Conservation (phyloP, 2,113 vertebrate species). For the Corydoras maculifer region DNA sequence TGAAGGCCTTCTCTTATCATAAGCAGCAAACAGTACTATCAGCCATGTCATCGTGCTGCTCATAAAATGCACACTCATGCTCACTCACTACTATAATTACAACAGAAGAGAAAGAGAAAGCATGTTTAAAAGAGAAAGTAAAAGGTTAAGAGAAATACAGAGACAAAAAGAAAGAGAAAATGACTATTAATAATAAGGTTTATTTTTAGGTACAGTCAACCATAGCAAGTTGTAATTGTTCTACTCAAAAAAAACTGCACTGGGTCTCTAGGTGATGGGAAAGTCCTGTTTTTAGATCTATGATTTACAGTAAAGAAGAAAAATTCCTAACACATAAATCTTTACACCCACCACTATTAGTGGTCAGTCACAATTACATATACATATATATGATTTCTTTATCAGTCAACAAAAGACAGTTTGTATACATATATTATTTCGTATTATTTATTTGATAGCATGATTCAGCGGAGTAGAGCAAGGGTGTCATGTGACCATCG, state of each 20-base stretch:
- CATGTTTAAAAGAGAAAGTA: constrained; percentile 8
- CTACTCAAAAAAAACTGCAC: neutral
- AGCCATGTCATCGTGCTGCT: too few relatives aligned
- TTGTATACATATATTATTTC: too few relatives aligned
- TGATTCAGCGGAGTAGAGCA: constrained; percentile 36
- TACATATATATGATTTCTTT: constrained; percentile 31
- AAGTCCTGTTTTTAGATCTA: neutral
- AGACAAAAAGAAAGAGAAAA: neutral
- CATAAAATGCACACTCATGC: neutral
- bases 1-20: too few relatives aligned
- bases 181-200: neutral
- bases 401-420: neutral
- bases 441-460: neutral
- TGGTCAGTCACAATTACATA: constrained; percentile 3
- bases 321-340: neutral
- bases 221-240: neutral
- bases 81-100: neutral
- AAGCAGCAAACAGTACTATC: too few relatives aligned
- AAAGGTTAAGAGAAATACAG: constrained; percentile 6
- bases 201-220: too few relatives aligned
- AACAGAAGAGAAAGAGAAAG: constrained; percentile 4
- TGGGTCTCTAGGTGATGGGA: neutral
- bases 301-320: constrained; percentile 17
- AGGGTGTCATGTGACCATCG: constrained; percentile 29
- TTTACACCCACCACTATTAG: constrained; percentile 6